phyloP scores from a whole-genome alignment of 2,113 vertebrate species.

The Litocranius walleri region DNA sequence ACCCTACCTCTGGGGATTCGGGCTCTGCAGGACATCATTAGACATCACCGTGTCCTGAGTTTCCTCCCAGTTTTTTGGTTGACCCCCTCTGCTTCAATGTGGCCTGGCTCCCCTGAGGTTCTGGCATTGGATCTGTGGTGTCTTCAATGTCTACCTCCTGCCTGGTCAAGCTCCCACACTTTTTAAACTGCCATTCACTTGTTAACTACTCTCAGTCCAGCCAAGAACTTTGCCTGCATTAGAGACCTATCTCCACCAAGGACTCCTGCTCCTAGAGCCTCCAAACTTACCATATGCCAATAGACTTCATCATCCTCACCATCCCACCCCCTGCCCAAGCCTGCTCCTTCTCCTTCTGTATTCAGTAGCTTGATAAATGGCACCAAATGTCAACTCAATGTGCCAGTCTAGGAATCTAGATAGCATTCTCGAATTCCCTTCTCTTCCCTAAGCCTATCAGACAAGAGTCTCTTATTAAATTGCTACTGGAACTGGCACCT shows the following conservation, averaged over 20 bases:
- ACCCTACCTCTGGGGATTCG: neutral
- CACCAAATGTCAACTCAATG: neutral
- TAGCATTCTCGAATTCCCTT: neutral
- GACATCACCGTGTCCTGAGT: neutral
- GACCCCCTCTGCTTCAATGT: neutral
- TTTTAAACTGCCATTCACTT: neutral
- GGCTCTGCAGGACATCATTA: neutral
- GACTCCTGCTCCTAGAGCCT: neutral
- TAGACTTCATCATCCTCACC: neutral
- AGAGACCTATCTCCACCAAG: neutral
- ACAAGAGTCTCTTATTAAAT: neutral
- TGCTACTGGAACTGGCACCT: neutral
- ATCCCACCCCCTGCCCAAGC: rapidly evolving
- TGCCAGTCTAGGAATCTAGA: neutral
- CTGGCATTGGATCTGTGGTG: neutral
- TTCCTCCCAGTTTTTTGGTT: neutral
- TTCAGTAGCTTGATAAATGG: neutral
- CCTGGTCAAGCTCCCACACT: neutral
- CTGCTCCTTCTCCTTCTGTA: neutral
- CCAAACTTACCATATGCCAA: neutral
- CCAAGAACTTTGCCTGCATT: neutral
- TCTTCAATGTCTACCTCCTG: neutral
- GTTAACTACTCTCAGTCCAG: neutral
- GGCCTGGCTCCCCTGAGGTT: neutral
- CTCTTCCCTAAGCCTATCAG: neutral